These are phyloP conservation scores for Rhodinocichla rosea DNA, from an alignment of 2,113 vertebrate species.

Conservation along the genomic window DNA sequence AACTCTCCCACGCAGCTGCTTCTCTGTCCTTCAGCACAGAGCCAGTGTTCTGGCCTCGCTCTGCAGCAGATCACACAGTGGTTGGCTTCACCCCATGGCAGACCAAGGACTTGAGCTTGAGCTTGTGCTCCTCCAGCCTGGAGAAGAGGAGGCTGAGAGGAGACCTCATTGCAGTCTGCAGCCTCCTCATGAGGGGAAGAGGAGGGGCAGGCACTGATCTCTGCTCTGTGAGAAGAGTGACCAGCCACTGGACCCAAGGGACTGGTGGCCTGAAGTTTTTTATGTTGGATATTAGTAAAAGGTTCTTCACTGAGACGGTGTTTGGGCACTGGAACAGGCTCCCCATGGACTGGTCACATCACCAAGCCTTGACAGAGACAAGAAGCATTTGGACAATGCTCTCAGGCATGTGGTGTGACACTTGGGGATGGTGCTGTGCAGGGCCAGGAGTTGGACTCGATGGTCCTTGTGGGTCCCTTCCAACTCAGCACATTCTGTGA, in stretches of 20 bases:
- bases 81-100: neutral
- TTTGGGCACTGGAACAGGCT: neutral
- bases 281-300: neutral
- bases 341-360: neutral
- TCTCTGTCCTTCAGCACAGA: neutral
- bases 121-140: neutral
- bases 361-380: neutral
- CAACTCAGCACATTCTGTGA: neutral
- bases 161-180: neutral
- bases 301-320: rapidly evolving
- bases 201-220: neutral
- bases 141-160: neutral
- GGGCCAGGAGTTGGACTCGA: rapidly evolving
- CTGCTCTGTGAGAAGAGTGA: neutral
- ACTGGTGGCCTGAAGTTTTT: neutral
- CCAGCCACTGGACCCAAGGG: neutral
- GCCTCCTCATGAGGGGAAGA: rapidly evolving
- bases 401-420: neutral
- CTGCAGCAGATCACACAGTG: rapidly evolving
- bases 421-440: no score
- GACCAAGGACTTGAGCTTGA: neutral
- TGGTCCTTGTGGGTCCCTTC: neutral
- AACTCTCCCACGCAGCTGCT: neutral
- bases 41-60: rapidly evolving
- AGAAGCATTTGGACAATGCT: neutral